Base-by-base conservation (phyloP, 2,888 invertebrate genomes). In the Blastobasis lacticolella region DNA sequence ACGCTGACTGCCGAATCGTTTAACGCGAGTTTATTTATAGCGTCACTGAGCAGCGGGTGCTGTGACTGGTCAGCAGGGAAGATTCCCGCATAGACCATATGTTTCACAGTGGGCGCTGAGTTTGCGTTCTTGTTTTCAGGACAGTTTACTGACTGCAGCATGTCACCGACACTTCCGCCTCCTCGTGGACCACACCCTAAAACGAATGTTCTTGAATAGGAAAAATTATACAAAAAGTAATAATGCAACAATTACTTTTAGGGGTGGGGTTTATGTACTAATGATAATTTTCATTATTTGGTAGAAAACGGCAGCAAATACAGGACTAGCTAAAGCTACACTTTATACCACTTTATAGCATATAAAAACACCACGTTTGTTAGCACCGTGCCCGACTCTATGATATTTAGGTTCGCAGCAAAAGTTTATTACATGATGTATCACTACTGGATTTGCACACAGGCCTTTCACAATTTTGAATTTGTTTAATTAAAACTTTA, bases 1-100 rank as follows among this genome's bases (percentile, higher is more conserved):
- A 97, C 89, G n/a, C 92, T 90, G 5, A 99, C 98, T 54, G 96
- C 97, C 5, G 96, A 94, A 82, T 99, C 99, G 81, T 98, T 99
- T 44, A 99, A 88, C n/a, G 93, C 91, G 46, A 99, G 88, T 79
- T 97, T 97, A 57, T 97, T 96, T 50, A 99, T 93, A 8, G 99
- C 96, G 67, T 89, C 91, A 63, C 93, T 90, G 10, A 98, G 85
- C 50, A 89, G 88, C 0, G 90, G 72, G 71, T 94, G 94, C 69
- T 97, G 94, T 0, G 96, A 94, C 71, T 97, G 96, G 77, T 98
- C 97, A 48, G 94, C 89, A 0, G 99, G 98, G 81, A 95, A 99
- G 53, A 97, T 90, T 1, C 89, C 89, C 7, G 89, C 83, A 52
- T 88, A 89, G 3, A 89, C 89, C 89, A 89, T 89, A 56, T 89